phyloP scores from a whole-genome alignment of 2,888 invertebrate species.

The Microplitis deprimator region DNA sequence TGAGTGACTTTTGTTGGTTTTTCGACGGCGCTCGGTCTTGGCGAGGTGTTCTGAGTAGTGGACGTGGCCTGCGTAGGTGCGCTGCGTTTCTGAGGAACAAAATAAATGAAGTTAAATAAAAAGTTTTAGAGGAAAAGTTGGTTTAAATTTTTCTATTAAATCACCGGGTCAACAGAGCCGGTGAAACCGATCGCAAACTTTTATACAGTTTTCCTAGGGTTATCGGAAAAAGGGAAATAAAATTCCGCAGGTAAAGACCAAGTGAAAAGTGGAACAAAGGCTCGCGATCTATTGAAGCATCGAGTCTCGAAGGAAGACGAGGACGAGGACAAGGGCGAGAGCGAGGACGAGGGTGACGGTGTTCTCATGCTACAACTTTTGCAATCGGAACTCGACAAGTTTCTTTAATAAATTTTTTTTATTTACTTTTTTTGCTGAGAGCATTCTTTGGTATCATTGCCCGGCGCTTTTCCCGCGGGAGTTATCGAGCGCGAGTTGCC shows the following conservation, averaged over 20 bases:
- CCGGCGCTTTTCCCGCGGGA: slow-evolving; percentile 14
- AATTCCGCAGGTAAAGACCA: slow-evolving; percentile 6
- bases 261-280: slow-evolving; percentile 27
- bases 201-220: slow-evolving; percentile 1
- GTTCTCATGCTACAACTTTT: slow-evolving; percentile 48
- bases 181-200: slow-evolving; percentile 15
- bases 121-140: neutral
- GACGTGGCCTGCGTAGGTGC: slow-evolving; percentile 9
- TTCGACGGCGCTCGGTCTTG: neutral
- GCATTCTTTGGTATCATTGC: slow-evolving; percentile 30
- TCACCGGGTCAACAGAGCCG: neutral
- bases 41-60: neutral
- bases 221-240: neutral
- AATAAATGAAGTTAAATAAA: neutral
- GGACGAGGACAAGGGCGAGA: neutral
- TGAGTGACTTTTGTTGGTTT: neutral
- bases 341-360: neutral
- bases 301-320: slow-evolving; percentile 12
- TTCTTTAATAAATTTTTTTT: slow-evolving; percentile 22
- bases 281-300: slow-evolving; percentile 42
- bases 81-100: slow-evolving; percentile 22
- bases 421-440: slow-evolving; percentile 15
- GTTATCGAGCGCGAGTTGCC: slow-evolving; percentile 32
- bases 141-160: slow-evolving; percentile 12
- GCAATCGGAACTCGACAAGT: slow-evolving; percentile 49